Base-by-base conservation (phyloP, 2,113 vertebrate species). In the Gulo gulo region DNA sequence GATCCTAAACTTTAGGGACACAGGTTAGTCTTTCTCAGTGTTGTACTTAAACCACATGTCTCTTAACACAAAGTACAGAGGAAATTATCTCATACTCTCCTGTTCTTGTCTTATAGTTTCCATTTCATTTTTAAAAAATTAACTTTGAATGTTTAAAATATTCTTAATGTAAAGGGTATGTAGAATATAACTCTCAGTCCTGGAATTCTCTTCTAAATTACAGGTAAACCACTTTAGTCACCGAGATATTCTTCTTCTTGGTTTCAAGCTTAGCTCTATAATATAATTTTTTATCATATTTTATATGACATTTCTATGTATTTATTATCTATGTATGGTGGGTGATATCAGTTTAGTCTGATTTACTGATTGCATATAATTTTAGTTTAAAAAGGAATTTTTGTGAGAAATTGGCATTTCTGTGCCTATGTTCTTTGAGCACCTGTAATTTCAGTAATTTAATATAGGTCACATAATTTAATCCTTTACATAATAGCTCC, bases 371-470 rank as follows among this genome's bases (percentile, higher is more conserved):
- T 80, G 11, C 29, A 79, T 14, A 97, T 96, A 94, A 55, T 88
- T 93, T 91, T 97, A 59, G 23, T 96, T 97, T 97, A 67, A 95
- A 7, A 4, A 21, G 50, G 4, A 83, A 57, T 86, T 97, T 95
- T 90, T 88, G 23, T 83, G 59, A 96, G 34, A 15, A 90, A 95
- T 89, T 73, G 80, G 36, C 23, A 94, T 74, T 83, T 93, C 97
- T 47, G 93, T 87, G 80, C 26, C 13, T 88, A 57, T 59, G 91
- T 97, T 89, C 88, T 73, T 26, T 57, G 67, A 94, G 16, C 36
- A 20, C 1, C 81, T 92, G 29, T n/a, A 88, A 79, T 85, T 93
- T 86, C 18, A 96, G 20, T 79, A 59, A 92, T 29, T 59, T 47
- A 88, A 21, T 91, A 91, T 80, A 94, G 73, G 16, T 10, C 0